Base-by-base conservation (phyloP, 2,888 invertebrate genomes). In the Protonemura montana region DNA sequence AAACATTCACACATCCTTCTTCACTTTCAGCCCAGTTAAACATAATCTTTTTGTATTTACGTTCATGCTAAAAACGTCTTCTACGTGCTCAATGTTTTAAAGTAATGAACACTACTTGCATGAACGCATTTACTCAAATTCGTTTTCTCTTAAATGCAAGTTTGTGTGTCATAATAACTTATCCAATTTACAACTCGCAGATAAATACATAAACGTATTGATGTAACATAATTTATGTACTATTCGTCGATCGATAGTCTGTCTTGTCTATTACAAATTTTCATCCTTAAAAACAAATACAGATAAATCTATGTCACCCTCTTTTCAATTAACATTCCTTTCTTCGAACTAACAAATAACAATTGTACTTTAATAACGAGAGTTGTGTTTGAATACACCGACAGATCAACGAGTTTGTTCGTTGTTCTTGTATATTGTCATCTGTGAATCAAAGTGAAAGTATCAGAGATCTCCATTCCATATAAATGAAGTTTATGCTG, bases 291-390 rank as follows among this genome's bases (percentile, higher is more conserved):
- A 27, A 25, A n/a, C n/a, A 21, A 78, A 27, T 6, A 25, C 78
- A 78, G 78, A 78, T 78, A 29, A 59, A 30, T 81, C 81, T 81
- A 81, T 81, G n/a, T 81, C 81, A 13, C 59, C 84, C 28, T 84
- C 81, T 84, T 84, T 76, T 84, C 59, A 21, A 84, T 84, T 84
- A 84, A 84, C 84, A 84, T 84, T 84, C 84, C 84, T 84, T 59
- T 83, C 84, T 84, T 76, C 84, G 10, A 59, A 59, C 84, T 84
- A 84, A 84, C 76, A 27, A 81, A 29, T 30, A 30, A 81, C 81
- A 30, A 81, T 7, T n/a, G 30, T 30, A 29, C n/a, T 30, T n/a
- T n/a, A n/a, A 29, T 81, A 29, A 26, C 27, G 30, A 29, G 13
- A 81, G 81, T 84, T 84, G 84, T 84, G 59, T 84, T 84, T 25